Conservation (phyloP, 2,113 vertebrate species). For the Nematolebias whitei region DNA sequence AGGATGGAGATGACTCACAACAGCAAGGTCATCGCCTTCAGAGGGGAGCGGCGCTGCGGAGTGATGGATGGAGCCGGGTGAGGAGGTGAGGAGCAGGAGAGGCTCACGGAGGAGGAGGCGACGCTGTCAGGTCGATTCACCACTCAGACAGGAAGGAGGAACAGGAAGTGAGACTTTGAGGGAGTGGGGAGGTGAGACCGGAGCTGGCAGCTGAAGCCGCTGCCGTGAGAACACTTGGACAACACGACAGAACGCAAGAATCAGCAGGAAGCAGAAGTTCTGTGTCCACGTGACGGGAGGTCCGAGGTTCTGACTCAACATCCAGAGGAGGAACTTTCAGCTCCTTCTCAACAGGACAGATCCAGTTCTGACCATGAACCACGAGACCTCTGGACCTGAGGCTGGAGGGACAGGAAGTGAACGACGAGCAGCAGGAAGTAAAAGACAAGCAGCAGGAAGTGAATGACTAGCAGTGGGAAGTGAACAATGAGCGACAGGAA, state of each 20-base stretch:
- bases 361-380: no score
- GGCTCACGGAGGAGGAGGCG: conserved; percentile 17
- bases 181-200: conserved; percentile 5
- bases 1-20: conserved; percentile 37
- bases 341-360: no score
- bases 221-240: neutral
- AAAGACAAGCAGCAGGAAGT: no score
- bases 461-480: no score
- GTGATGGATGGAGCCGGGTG: conserved; percentile 28
- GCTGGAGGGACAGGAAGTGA: no score
- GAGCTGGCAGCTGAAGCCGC: neutral
- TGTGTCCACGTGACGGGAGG: neutral
- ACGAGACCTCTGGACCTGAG: no score
- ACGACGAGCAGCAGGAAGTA: no score
- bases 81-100: conserved; percentile 11
- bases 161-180: conserved; percentile 36
- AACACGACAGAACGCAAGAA: no score
- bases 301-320: neutral
- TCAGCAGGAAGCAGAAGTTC: neutral
- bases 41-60: neutral
- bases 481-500: no score
- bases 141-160: conserved; percentile 19
- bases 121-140: conserved; percentile 19
- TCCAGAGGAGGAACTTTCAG: neutral
- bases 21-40: conserved; percentile 40